Conservation (phyloP, 1,140 invertebrate species). For the Aphaenogaster floridana region DNA sequence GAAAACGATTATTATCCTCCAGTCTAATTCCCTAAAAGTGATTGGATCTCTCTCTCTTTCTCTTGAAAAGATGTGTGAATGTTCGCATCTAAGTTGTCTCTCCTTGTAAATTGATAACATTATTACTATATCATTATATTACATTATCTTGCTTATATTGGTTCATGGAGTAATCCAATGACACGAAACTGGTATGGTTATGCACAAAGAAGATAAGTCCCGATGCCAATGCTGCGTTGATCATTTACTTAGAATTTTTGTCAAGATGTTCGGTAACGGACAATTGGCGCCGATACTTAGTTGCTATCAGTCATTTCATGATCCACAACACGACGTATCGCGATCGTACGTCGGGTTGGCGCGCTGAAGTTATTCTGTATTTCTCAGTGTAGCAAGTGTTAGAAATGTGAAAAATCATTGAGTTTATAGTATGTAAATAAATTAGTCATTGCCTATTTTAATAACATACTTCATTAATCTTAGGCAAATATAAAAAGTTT, state of each 20-base stretch:
- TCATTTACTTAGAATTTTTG: constrained; percentile 64
- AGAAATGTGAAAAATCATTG: constrained; percentile 83
- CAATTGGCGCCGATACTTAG: constrained; percentile 84
- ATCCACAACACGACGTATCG: constrained; percentile 73
- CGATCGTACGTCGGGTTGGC: constrained; percentile 46
- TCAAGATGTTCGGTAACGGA: constrained; percentile 67
- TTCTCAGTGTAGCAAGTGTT: constrained; percentile 76
- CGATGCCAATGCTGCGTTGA: constrained; percentile 79
- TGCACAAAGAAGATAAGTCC: constrained; percentile 82
- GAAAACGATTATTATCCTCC: constrained; percentile 51
- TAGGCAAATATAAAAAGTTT: constrained; percentile 82
- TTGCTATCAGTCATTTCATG: constrained; percentile 86
- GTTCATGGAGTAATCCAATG: constrained; percentile 63
- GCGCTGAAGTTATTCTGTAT: constrained; percentile 71
- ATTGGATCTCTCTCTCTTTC: constrained; percentile 32
- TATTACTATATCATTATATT: constrained; percentile 73
- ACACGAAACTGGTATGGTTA: constrained; percentile 74
- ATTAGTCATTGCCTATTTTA: constrained; percentile 81
- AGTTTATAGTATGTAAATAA: constrained; percentile 81
- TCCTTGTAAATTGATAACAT: constrained; percentile 71
- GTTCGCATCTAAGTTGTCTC: constrained; percentile 70
- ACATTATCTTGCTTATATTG: constrained; percentile 73
- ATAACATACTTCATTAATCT: constrained; percentile 80
- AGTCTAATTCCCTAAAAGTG: constrained; percentile 60
- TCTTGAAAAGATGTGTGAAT: constrained; percentile 31